A percentile compares a stretch with the other conserved stretches of the same genome.
These are phyloP conservation scores for Chrysomallon squamiferum DNA, from an alignment of 1,140 invertebrate species.

Conservation along the genomic window DNA sequence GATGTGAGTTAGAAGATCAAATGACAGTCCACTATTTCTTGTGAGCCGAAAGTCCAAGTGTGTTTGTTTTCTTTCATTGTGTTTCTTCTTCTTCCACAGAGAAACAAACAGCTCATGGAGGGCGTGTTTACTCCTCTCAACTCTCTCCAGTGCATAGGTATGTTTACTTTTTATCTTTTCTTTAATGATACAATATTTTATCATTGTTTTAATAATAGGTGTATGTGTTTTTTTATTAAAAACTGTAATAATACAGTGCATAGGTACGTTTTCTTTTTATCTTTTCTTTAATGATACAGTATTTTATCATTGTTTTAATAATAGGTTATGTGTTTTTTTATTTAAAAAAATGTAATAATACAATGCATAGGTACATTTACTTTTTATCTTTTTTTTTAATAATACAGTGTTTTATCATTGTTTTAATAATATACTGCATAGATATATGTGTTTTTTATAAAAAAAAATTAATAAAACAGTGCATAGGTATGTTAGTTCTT, in stretches of 20 bases:
- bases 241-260: too few species aligned
- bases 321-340: background rate
- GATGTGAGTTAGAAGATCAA: too few species aligned
- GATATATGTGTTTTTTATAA: too few species aligned
- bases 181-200: background rate
- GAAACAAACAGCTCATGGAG: slow-evolving; percentile 60
- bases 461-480: too few species aligned
- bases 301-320: slow-evolving; percentile 11
- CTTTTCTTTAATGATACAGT: background rate
- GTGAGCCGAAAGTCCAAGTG: too few species aligned
- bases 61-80: too few species aligned
- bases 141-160: slow-evolving; percentile 36
- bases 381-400: too few species aligned
- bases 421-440: too few species aligned
- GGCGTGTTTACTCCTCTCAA: slow-evolving; percentile 54
- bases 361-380: slow-evolving; percentile 29
- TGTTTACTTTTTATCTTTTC: too few species aligned
- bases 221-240: background rate
- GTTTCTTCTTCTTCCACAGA: slow-evolving; percentile 35
- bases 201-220: slow-evolving; percentile 7
- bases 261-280: slow-evolving; percentile 31
- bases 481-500: too few species aligned
- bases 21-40: too few species aligned
- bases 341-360: too few species aligned
- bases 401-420: slow-evolving; percentile 8